Conservation (phyloP, 2,797 vertebrate genomes). For the Manis crassicaudata region DNA sequence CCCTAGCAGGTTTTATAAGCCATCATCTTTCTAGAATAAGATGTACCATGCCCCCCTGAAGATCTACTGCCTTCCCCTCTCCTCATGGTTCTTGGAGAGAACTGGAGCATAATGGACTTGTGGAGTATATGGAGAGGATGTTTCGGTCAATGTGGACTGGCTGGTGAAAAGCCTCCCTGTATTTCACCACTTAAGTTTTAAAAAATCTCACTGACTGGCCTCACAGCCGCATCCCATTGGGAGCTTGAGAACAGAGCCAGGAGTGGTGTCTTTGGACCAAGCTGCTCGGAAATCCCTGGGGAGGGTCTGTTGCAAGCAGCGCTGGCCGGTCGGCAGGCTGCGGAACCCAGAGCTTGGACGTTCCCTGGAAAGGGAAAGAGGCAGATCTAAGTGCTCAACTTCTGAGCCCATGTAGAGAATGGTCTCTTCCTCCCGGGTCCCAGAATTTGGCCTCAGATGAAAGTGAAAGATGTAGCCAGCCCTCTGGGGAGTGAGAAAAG, state of each 20-base stretch:
- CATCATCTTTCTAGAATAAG: not conserved
- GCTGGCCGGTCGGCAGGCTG: not conserved
- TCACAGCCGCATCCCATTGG: not conserved
- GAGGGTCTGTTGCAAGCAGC: not conserved
- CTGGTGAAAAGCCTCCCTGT: not conserved
- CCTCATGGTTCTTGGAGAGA: not conserved
- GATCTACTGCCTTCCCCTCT: not conserved
- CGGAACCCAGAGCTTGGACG: not conserved
- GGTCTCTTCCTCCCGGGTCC: not conserved
- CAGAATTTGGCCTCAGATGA: not conserved
- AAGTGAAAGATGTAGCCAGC: no score
- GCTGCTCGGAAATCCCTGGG: not conserved
- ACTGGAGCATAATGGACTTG: not conserved
- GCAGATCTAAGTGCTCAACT: rapidly evolving
- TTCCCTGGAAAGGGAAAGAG: not conserved
- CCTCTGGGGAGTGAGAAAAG: not conserved
- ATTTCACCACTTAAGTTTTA: not conserved
- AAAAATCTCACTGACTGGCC: not conserved
- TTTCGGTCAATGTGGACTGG: not conserved
- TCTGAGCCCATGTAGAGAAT: not conserved
- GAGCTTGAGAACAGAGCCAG: not conserved
- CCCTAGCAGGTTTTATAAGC: not conserved
- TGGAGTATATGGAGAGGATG: not conserved
- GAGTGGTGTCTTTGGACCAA: not conserved
- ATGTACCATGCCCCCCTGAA: rapidly evolving